These are phyloP conservation scores for Orthonychiurus folsomi DNA, from an alignment of 2,888 invertebrate genomes.

Conservation along the genomic window DNA sequence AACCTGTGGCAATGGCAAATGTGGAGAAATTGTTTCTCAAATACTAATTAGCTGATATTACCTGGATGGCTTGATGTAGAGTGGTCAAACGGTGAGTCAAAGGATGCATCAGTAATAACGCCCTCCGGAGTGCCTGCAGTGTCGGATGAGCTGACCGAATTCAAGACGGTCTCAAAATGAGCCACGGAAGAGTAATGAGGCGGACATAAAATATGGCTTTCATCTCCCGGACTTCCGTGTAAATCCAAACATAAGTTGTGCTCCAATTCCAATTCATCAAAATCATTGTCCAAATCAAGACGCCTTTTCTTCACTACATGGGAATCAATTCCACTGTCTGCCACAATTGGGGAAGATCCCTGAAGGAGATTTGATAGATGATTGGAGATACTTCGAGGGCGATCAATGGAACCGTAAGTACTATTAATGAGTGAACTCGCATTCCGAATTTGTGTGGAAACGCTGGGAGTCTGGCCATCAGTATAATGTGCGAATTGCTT, in stretches of 20 bases:
- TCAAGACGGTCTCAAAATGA: conserved; percentile 29
- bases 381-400: no score
- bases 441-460: no score
- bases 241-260: not conserved
- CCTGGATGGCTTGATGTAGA: conserved; percentile 39
- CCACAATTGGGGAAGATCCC: no score
- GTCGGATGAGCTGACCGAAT: conserved; percentile 34
- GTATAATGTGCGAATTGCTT: no score
- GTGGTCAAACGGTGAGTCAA: conserved; percentile 38
- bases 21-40: not conserved
- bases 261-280: not conserved
- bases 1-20: no score
- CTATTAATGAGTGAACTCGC: no score
- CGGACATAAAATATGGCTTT: not conserved
- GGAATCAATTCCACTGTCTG: no score
- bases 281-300: not conserved
- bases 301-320: not conserved
- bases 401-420: no score
- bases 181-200: conserved; percentile 11
- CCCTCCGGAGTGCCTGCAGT: conserved; percentile 31
- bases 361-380: no score
- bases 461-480: no score
- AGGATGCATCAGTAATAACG: conserved; percentile 35
- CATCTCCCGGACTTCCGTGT: not conserved
- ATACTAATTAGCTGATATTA: conserved; percentile 10